Conservation (phyloP, 2,113 vertebrate species). For the Coreoperca whiteheadi region DNA sequence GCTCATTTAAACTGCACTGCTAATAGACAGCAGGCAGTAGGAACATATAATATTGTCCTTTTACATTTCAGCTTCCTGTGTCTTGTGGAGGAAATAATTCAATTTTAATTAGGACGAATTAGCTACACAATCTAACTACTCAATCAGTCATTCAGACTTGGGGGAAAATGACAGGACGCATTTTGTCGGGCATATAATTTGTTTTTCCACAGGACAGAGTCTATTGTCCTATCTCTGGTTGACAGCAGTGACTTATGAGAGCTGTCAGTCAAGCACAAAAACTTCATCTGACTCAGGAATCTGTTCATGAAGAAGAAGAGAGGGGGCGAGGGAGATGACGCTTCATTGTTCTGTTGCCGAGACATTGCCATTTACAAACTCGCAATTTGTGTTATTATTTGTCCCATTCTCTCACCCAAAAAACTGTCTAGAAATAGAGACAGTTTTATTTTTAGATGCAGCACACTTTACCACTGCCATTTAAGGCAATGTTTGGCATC, state of each 20-base stretch:
- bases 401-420: conserved; percentile 26
- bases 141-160: conserved; percentile 38
- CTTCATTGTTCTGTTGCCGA: conserved; percentile 56
- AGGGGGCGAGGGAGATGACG: conserved; percentile 9
- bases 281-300: conserved; percentile 53
- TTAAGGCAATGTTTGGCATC: conserved; percentile 1
- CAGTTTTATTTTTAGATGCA: conserved; percentile 33
- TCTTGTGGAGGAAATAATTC: conserved; percentile 27
- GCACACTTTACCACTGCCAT: not conserved
- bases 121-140: conserved; percentile 33
- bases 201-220: conserved; percentile 27
- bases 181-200: conserved; percentile 58
- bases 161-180: conserved; percentile 28
- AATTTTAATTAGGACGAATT: conserved; percentile 65
- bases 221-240: conserved; percentile 59
- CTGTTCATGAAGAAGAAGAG: conserved; percentile 37
- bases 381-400: conserved; percentile 37
- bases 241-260: conserved; percentile 70
- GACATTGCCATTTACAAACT: conserved; percentile 47
- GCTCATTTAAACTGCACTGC: conserved; percentile 3
- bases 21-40: conserved; percentile 4
- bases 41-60: conserved; percentile 8
- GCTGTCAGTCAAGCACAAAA: conserved; percentile 72
- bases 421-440: conserved; percentile 29
- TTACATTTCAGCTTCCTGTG: conserved; percentile 9